A percentile compares a stretch with the other conserved stretches of the same genome.
phyloP scores from a whole-genome alignment of 2,797 vertebrate species.

The Anabas testudineus region DNA sequence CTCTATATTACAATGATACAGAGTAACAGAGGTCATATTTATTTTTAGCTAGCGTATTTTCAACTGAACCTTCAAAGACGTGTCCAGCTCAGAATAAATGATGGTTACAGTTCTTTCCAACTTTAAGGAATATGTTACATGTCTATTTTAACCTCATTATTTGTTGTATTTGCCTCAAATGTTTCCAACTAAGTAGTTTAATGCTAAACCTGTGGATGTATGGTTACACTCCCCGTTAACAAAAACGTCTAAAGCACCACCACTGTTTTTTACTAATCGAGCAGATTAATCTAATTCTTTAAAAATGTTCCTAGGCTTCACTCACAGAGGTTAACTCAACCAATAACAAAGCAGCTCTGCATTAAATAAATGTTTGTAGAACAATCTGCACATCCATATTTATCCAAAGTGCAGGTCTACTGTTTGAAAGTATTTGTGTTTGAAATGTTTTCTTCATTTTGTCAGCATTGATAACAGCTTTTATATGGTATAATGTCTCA shows the following conservation, averaged over 20 bases:
- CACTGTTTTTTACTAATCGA: neutral
- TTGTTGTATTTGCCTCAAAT: neutral
- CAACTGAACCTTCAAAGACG: neutral
- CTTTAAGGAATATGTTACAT: neutral
- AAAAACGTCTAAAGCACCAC: neutral
- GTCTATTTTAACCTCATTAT: neutral
- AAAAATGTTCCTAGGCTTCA: neutral
- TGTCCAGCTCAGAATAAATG: neutral
- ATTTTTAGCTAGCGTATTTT: neutral
- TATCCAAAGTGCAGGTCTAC: neutral
- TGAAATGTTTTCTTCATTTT: neutral
- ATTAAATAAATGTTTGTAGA: neutral
- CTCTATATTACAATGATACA: too few relatives aligned
- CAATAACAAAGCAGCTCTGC: conserved; percentile 9
- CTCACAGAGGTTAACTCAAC: neutral
- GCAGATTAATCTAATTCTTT: neutral
- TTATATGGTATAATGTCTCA: conserved; percentile 29
- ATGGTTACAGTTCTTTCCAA: neutral
- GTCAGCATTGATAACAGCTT: conserved; percentile 15
- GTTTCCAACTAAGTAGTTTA: neutral
- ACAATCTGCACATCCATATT: neutral
- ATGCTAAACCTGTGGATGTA: neutral
- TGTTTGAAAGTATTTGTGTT: neutral
- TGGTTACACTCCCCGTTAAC: neutral
- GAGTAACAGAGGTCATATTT: neutral